phyloP scores from a whole-genome alignment of 2,113 vertebrate genomes.

The Brienomyrus longianalis region DNA sequence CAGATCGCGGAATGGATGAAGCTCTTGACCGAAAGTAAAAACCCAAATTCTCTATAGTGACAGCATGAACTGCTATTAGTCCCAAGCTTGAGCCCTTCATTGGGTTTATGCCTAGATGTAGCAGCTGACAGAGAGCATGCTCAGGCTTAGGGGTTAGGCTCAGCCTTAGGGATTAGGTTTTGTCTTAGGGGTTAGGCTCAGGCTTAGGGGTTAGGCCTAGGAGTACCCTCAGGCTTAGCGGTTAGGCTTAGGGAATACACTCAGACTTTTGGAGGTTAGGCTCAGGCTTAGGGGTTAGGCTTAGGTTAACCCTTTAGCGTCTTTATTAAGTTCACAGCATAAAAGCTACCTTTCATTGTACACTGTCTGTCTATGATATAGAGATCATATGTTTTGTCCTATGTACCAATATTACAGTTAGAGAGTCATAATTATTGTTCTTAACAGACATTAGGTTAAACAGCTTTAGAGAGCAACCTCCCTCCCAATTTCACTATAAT shows the following conservation, averaged over 20 bases:
- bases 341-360: no score
- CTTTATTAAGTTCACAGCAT: no score
- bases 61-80: neutral
- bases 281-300: no score
- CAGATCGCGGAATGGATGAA: neutral
- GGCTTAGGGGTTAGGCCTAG: no score
- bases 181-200: no score
- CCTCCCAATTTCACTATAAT: neutral
- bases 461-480: neutral
- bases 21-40: neutral
- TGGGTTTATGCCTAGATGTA: neutral
- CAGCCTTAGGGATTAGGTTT: no score
- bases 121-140: neutral
- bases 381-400: neutral
- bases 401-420: neutral
- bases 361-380: no score
- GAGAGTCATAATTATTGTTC: neutral
- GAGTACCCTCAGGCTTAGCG: no score
- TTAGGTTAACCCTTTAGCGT: no score
- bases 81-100: neutral
- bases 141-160: neutral
- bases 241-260: no score
- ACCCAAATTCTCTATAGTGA: neutral
- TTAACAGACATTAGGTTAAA: neutral
- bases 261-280: no score